Evolutionary conservation across 2,888 invertebrate species (phyloP).

Genomic region (Drosophila austrosaltans): DNA sequence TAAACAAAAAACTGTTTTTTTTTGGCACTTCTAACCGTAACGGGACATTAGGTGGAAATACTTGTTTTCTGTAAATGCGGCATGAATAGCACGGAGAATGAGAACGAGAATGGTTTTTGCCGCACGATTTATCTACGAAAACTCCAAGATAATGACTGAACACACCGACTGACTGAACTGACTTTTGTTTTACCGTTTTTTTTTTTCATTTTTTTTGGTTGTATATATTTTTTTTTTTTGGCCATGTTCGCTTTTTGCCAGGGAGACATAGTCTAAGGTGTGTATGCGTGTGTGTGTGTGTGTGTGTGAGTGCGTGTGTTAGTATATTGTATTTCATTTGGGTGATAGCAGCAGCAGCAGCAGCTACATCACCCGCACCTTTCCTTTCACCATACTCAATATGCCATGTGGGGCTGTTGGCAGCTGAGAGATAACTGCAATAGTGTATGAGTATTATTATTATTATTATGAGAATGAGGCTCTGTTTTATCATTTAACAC

Average conservation of each 20-base stretch:
- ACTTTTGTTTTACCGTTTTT: constrained; percentile 35
- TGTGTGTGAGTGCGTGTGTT: constrained; percentile 18
- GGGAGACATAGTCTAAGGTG: constrained; percentile 7
- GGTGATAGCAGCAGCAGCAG: constrained; percentile 50
- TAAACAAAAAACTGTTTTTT: not conserved
- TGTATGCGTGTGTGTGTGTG: constrained; percentile 4
- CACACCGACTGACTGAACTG: constrained; percentile 34
- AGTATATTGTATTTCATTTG: constrained; percentile 70
- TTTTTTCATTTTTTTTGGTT: constrained; percentile 1
- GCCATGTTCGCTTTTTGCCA: constrained; percentile 52
- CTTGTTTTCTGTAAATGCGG: constrained; percentile 39
- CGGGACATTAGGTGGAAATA: constrained; percentile 51
- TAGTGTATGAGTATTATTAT: constrained; percentile 29
- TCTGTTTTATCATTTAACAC: constrained; percentile 13
- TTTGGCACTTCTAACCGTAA: constrained; percentile 38
- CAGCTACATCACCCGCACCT: constrained; percentile 22
- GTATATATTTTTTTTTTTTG: constrained; percentile 5
- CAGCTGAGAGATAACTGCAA: constrained; percentile 65
- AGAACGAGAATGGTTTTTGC: constrained; percentile 38
- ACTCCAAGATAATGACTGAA: constrained; percentile 74
- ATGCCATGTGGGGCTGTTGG: constrained; percentile 28
- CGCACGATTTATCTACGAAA: constrained; percentile 74
- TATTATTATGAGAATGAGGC: constrained; percentile 43
- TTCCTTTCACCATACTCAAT: constrained; percentile 1
- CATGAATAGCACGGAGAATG: constrained; percentile 34